Evolutionary conservation across 2,113 vertebrate genomes (phyloP).

Genomic region (Tragelaphus buxtoni): DNA sequence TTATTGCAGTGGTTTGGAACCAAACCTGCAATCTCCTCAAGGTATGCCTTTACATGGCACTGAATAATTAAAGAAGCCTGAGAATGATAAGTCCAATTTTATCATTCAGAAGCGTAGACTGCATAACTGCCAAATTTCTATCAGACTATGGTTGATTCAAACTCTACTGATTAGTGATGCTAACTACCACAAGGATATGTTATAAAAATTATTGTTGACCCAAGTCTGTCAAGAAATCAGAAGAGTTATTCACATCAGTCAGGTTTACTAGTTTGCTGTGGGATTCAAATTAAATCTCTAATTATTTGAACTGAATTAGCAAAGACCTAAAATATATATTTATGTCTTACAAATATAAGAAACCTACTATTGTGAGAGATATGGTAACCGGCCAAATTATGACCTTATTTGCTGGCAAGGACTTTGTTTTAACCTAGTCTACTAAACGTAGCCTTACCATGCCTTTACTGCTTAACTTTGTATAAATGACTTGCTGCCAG

Average conservation of each 20-base stretch:
- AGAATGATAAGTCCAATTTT: not conserved
- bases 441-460: not conserved
- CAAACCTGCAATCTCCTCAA: not conserved
- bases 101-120: not conserved
- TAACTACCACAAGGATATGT: not conserved
- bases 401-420: not conserved
- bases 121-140: not conserved
- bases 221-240: not conserved
- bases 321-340: not conserved
- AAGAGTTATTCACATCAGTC: not conserved
- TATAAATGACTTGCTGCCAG: not conserved
- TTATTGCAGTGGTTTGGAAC: not conserved
- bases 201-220: not conserved
- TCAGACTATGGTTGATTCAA: not conserved
- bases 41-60: not conserved
- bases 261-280: not conserved
- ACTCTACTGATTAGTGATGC: not conserved
- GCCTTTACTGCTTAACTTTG: not conserved
- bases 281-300: not conserved
- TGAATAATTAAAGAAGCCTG: not conserved
- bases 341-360: not conserved
- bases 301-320: not conserved
- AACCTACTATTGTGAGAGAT: not conserved
- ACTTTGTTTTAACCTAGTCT: not conserved
- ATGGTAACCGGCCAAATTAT: not conserved